Conservation (phyloP, 2,888 invertebrate species). For the Trachelus troglodyta region DNA sequence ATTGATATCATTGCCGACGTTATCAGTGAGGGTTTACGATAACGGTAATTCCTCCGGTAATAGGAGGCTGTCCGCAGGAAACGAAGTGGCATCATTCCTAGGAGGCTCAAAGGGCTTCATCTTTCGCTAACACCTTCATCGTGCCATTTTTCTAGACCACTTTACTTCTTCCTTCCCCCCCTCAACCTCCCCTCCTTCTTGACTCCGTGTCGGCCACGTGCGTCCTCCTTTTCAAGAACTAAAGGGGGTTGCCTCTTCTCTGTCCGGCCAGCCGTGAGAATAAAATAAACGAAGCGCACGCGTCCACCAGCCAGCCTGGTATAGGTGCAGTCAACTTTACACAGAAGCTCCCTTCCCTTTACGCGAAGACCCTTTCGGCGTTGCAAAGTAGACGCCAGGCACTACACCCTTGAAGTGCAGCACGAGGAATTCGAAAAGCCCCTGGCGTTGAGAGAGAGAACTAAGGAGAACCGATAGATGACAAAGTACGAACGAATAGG, state of each 20-base stretch:
- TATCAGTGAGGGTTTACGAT: background rate
- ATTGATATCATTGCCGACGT: background rate
- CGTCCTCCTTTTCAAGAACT: background rate
- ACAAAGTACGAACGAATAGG: background rate
- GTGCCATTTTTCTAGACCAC: background rate
- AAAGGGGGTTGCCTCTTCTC: background rate
- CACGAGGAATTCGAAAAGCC: background rate
- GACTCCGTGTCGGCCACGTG: background rate
- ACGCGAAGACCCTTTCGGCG: no score
- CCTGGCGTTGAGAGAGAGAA: background rate
- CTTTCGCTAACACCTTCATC: background rate
- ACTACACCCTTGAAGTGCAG: background rate
- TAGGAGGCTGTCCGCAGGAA: background rate
- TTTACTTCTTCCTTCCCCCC: background rate
- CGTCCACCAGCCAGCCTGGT: no score
- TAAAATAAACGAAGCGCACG: background rate
- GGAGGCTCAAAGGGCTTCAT: background rate
- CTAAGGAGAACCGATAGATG: background rate
- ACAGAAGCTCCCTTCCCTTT: no score
- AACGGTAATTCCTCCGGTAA: background rate
- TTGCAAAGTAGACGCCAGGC: background rate
- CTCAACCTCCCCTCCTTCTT: fast-evolving
- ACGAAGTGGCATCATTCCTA: background rate
- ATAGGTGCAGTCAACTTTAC: background rate
- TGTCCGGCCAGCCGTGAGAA: background rate